phyloP scores from a whole-genome alignment of 1,140 invertebrate genomes.

The Hylaeus volcanicus region DNA sequence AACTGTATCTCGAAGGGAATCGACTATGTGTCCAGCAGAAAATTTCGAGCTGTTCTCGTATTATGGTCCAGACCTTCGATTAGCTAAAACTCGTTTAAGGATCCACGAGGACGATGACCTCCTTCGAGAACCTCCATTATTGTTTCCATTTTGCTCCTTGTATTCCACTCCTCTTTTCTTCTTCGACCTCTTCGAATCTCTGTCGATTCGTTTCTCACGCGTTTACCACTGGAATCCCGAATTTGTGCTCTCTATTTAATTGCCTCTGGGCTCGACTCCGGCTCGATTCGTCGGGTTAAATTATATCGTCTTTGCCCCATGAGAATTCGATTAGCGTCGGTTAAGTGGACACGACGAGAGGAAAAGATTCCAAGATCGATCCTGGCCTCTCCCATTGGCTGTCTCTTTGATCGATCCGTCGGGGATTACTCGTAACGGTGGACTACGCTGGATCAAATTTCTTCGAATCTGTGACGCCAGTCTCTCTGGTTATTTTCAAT shows the following conservation, averaged over 20 bases:
- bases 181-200: neutral
- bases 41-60: constrained; percentile 2
- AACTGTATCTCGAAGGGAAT: no score
- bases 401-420: no score
- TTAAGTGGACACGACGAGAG: neutral
- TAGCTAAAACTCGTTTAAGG: neutral
- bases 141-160: constrained; percentile 9
- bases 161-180: neutral
- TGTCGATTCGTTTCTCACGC: constrained; percentile 29
- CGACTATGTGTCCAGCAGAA: neutral
- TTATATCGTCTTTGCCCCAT: constrained; percentile 11
- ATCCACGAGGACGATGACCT: constrained; percentile 22
- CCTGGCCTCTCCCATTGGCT: no score
- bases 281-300: constrained; percentile 3
- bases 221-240: neutral
- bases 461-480: no score
- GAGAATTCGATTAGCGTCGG: constrained; percentile 40
- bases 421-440: no score
- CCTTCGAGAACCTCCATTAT: neutral
- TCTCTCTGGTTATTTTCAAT: no score
- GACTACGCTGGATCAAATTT: no score
- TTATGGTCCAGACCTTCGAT: constrained; percentile 8
- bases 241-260: constrained; percentile 30
- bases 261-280: constrained; percentile 22
- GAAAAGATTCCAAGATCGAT: no score